phyloP scores from a whole-genome alignment of 2,113 vertebrate genomes.

The Naja naja region DNA sequence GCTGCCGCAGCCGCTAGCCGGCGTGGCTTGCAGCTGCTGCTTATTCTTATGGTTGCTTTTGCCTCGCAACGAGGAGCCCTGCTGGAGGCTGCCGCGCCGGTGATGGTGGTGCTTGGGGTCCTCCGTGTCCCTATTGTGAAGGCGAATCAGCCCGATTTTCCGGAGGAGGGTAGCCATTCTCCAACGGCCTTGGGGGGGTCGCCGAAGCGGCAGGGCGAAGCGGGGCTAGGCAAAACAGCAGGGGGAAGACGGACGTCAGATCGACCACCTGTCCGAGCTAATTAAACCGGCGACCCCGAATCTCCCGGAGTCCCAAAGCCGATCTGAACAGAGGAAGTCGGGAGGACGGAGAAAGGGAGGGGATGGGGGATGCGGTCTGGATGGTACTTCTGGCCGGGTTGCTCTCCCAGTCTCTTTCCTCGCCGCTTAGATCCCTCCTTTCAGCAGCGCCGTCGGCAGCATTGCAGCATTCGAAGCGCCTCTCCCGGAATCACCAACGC shows the following conservation, averaged over 20 bases:
- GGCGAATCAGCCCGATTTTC: slow-evolving; percentile 95
- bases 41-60: slow-evolving; percentile 85
- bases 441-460: not conserved
- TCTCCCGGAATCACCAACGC: not conserved
- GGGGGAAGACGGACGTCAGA: not conserved
- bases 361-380: not conserved
- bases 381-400: too few species aligned
- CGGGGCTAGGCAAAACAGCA: not conserved
- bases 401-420: not conserved
- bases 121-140: slow-evolving; percentile 95
- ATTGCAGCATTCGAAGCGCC: not conserved
- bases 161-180: slow-evolving; percentile 95
- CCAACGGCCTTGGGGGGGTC: slow-evolving; percentile 11
- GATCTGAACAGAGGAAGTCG: not conserved
- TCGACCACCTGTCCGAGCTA: not conserved
- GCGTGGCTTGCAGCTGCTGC: slow-evolving; percentile 67
- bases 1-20: slow-evolving; percentile 72
- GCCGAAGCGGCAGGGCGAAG: not conserved
- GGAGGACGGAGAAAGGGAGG: not conserved
- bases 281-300: not conserved
- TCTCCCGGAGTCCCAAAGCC: not conserved
- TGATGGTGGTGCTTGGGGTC: slow-evolving; percentile 91
- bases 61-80: slow-evolving; percentile 86
- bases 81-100: slow-evolving; percentile 69
- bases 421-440: not conserved